Evolutionary conservation across 2,797 vertebrate species (phyloP), one percentile per base, ranked within the genome.

Genomic region (Myotis pilosus): DNA sequence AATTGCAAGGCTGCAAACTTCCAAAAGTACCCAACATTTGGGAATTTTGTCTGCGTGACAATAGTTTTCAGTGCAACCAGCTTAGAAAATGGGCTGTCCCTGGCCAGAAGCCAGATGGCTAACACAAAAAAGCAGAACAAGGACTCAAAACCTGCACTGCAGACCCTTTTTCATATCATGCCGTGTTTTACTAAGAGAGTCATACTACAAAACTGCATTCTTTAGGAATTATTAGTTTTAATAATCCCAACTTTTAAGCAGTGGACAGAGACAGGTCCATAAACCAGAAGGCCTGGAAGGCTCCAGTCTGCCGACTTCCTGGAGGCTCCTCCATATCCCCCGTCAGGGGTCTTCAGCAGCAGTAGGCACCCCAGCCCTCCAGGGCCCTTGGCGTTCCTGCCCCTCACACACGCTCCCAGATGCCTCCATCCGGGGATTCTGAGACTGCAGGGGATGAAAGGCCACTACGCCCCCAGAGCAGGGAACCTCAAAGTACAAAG

Each of bases 41-140:
- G 44, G 75, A 96, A 94, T 85, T 93, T 97, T 96, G 96, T 93
- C 81, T 92, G 84, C 96, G 74, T 25, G 80, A 57, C 38, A 86
- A 89, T 62, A 47, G 93, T 95, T 76, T 89, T 97, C 90, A 93
- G 95, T 44, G 74, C 78, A 97, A 47, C 38, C 44, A 49, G 74
- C 66, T 91, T 96, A 87, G 62, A 96, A 91, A 94, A 86, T 41
- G 47, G 25, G 17, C 82, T 12, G 25, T 53, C 28, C 76, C 69
- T 93, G 82, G 95, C 68, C 68, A n/a, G 72, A 76, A 81, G 93
- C 87, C 66, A 93, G 30, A 16, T 1, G 2, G 5, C 74, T 92
- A 84, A 96, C 30, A 76, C n/a, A n/a, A 8, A 62, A 94, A 7
- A 62, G 36, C 38, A 49, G 64, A 92, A 81, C 84, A 68, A n/a